Conservation (phyloP, 2,888 invertebrate species). For the Tribolium freemani region DNA sequence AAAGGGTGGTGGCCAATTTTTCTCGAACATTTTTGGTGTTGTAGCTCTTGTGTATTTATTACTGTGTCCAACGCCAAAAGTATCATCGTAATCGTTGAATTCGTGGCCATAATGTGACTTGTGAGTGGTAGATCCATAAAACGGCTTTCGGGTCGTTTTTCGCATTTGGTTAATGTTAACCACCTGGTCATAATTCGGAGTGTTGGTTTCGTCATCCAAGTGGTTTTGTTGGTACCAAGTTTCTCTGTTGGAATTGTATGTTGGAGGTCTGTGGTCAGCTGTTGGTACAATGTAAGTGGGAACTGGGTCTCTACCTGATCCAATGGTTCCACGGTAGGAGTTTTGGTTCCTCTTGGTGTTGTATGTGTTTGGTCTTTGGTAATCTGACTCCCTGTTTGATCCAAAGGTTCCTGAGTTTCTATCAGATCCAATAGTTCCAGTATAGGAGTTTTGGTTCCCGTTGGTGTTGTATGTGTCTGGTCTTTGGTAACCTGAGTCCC, state of each 20-base stretch:
- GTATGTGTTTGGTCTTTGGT: too few relatives aligned
- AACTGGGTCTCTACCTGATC: neutral
- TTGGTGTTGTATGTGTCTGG: too few relatives aligned
- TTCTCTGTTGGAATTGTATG: too few relatives aligned
- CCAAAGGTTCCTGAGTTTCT: too few relatives aligned
- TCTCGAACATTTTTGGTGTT: slow-evolving; percentile 44
- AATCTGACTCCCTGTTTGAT: too few relatives aligned
- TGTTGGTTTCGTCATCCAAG: neutral
- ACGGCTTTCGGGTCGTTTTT: slow-evolving; percentile 1
- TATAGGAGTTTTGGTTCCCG: too few relatives aligned
- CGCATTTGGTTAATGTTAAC: slow-evolving; percentile 28
- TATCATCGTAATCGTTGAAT: slow-evolving; percentile 32
- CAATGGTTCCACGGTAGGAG: neutral
- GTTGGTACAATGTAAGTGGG: too few relatives aligned
- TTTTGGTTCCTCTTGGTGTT: too few relatives aligned
- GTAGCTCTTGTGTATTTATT: slow-evolving; percentile 36
- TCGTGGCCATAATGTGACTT: neutral
- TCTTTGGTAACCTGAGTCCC: too few relatives aligned
- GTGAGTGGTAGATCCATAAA: neutral
- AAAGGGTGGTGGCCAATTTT: slow-evolving; percentile 58
- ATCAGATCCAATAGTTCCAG: too few relatives aligned
- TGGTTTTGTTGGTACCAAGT: neutral
- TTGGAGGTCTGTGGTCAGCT: neutral
- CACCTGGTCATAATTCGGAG: slow-evolving; percentile 34
- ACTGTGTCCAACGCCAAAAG: neutral